These are phyloP conservation scores for Enteromius argenteus DNA, from an alignment of 2,797 vertebrate species.

Conservation along the genomic window DNA sequence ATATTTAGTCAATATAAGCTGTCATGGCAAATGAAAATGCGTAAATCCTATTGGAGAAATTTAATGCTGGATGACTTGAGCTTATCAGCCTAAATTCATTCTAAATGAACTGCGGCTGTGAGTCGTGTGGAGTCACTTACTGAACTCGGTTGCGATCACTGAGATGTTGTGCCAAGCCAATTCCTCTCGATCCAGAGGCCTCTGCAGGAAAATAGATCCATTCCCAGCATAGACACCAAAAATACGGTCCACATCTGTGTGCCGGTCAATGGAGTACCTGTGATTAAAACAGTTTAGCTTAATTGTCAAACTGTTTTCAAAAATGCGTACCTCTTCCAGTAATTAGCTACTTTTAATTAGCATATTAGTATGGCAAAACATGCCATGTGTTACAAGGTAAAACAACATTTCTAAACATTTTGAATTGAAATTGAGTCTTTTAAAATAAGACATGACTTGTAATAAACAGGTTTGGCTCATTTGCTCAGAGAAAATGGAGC, in stretches of 20 bases:
- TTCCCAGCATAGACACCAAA: constrained; percentile 92
- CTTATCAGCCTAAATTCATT: constrained; percentile 26
- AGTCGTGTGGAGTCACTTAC: constrained; percentile 80
- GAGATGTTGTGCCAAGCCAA: constrained; percentile 93
- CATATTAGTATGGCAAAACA: background rate
- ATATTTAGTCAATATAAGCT: constrained; percentile 44
- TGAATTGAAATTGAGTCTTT: background rate
- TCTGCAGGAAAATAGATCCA: constrained; percentile 91
- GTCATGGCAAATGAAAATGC: constrained; percentile 38
- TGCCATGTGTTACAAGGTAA: background rate
- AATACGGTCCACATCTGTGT: constrained; percentile 91
- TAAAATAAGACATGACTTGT: background rate
- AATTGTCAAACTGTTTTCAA: background rate
- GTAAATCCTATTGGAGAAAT: constrained; percentile 27
- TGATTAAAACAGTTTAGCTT: constrained; percentile 53
- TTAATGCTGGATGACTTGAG: constrained; percentile 41
- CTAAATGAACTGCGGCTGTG: constrained; percentile 18
- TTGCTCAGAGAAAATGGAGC: background rate
- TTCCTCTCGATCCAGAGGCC: constrained; percentile 89
- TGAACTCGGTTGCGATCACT: constrained; percentile 91
- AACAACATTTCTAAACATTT: background rate
- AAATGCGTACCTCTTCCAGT: background rate
- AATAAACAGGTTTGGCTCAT: background rate
- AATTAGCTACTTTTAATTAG: background rate
- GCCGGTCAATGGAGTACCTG: constrained; percentile 94